phyloP scores from a whole-genome alignment of 2,113 vertebrate genomes.

The Thunnus maccoyii region DNA sequence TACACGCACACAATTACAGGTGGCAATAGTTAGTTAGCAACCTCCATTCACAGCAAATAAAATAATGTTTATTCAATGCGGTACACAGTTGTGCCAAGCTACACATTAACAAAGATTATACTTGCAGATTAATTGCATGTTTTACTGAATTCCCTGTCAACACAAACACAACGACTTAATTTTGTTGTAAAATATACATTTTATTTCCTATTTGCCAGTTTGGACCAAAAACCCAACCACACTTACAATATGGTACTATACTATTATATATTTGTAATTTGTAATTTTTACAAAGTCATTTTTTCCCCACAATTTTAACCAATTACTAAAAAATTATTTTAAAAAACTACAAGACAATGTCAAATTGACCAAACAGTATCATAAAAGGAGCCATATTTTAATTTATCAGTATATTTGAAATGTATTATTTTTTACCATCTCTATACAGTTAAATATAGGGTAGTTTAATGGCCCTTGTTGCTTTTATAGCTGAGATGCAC shows the following conservation, averaged over 20 bases:
- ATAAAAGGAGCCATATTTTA: not conserved
- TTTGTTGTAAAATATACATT: conserved; percentile 3
- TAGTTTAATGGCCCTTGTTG: not conserved
- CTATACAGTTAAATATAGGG: conserved; percentile 7
- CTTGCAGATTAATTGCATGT: conserved; percentile 49
- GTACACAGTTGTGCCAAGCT: conserved; percentile 23
- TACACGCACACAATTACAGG: conserved; percentile 47
- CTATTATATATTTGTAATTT: not conserved
- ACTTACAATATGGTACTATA: not conserved
- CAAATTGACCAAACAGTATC: not conserved
- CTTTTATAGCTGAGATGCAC: conserved; percentile 35
- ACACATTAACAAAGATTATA: conserved; percentile 49
- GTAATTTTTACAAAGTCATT: conserved; percentile 1
- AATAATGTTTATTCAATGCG: conserved; percentile 48
- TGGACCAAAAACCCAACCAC: not conserved
- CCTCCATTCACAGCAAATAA: conserved; percentile 55
- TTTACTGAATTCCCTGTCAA: conserved; percentile 16
- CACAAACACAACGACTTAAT: conserved; percentile 2
- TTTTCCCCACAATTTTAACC: not conserved
- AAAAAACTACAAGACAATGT: not conserved
- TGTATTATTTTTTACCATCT: not conserved
- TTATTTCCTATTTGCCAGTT: conserved; percentile 10
- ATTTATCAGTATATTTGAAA: not conserved
- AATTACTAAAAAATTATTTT: too few species aligned
- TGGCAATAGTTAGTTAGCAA: conserved; percentile 67